Evolutionary conservation across 2,888 invertebrate species (phyloP).

Genomic region (Pelosia muscerda): DNA sequence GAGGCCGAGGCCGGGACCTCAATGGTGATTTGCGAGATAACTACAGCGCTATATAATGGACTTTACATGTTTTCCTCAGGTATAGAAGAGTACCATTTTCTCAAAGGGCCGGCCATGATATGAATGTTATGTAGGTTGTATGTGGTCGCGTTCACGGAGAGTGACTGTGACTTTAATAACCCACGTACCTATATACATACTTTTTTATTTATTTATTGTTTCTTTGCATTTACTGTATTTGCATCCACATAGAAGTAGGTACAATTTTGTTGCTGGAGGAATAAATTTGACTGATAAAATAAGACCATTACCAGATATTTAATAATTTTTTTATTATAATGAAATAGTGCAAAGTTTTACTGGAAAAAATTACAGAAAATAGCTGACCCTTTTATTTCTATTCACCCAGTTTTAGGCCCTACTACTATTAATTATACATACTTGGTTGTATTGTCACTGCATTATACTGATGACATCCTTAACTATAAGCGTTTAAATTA

Average conservation of each 20-base stretch:
- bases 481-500: no score
- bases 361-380: no score
- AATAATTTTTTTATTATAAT: no score
- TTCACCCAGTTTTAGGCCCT: no score
- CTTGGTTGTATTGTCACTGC: no score
- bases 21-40: slow-evolving; percentile 17
- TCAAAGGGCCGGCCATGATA: slow-evolving; percentile 21
- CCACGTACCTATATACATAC: background rate
- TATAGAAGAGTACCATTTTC: slow-evolving; percentile 19
- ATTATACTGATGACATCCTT: no score
- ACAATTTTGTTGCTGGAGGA: slow-evolving; percentile 5
- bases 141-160: slow-evolving; percentile 18
- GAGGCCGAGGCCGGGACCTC: slow-evolving; percentile 8
- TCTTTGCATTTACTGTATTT: background rate
- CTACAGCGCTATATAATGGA: slow-evolving; percentile 38
- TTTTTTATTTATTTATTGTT: slow-evolving; percentile 4
- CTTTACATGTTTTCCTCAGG: slow-evolving; percentile 37
- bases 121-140: slow-evolving; percentile 20
- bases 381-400: no score
- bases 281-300: slow-evolving; percentile 7
- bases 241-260: background rate
- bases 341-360: no score
- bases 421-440: no score
- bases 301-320: no score
- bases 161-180: slow-evolving; percentile 18